These are phyloP conservation scores for Lampris incognitus DNA, from an alignment of 2,113 vertebrate genomes.

Conservation along the genomic window DNA sequence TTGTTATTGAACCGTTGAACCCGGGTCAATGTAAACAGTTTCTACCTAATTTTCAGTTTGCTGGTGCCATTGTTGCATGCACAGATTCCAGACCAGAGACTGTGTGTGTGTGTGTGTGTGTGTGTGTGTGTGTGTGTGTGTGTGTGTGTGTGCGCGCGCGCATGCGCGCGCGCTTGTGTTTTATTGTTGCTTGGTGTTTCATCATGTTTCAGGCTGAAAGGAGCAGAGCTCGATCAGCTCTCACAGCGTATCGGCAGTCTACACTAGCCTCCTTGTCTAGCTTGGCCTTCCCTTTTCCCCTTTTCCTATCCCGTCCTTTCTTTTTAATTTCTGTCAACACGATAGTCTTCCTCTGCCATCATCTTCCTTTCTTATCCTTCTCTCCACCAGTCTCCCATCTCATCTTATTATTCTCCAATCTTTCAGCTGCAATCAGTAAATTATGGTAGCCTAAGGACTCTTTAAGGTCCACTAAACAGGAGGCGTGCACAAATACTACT, in stretches of 20 bases:
- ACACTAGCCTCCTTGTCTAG: slow-evolving; percentile 24
- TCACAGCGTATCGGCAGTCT: neutral
- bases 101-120: slow-evolving; percentile 28
- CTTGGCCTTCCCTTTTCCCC: neutral
- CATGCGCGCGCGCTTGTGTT: slow-evolving; percentile 17
- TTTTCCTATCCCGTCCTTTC: neutral
- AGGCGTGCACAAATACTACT: no score
- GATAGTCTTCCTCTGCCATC: neutral
- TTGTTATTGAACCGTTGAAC: slow-evolving; percentile 53
- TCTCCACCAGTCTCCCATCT: neutral
- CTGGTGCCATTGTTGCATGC: slow-evolving; percentile 42
- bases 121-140: slow-evolving; percentile 23
- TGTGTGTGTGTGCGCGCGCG: slow-evolving; percentile 26
- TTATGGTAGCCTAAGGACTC: no score
- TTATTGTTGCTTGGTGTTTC: slow-evolving; percentile 25
- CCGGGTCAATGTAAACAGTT: slow-evolving; percentile 42
- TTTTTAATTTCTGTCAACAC: neutral
- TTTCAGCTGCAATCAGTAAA: no score
- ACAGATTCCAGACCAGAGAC: neutral
- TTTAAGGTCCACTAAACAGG: no score
- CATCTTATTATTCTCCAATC: neutral
- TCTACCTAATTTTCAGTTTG: slow-evolving; percentile 39
- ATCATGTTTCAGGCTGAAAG: slow-evolving; percentile 62
- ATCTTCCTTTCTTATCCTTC: neutral
- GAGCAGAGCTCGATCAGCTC: slow-evolving; percentile 28